Conservation (phyloP, 2,888 invertebrate species). For the Hydraecia micacea region DNA sequence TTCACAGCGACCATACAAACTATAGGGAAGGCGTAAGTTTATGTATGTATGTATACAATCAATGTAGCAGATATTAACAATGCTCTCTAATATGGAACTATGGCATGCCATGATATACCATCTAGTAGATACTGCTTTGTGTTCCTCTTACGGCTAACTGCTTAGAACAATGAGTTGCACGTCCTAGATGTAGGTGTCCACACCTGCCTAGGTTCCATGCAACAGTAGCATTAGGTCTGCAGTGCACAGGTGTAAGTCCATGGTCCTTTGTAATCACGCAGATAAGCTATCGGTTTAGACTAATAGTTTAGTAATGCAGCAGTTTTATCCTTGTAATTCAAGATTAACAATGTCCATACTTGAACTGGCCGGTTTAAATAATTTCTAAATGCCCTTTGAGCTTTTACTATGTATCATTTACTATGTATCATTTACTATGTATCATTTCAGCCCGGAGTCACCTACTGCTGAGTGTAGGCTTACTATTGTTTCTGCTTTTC, state of each 20-base stretch:
- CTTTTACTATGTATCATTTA: too few species aligned
- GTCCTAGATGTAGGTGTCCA: neutral
- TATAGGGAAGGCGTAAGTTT: neutral
- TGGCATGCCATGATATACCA: neutral
- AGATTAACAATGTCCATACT: neutral
- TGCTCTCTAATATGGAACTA: neutral
- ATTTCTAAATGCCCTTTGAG: neutral
- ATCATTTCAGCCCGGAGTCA: too few species aligned
- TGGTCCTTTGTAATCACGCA: conserved; percentile 30
- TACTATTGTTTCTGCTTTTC: too few species aligned
- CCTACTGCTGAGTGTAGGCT: too few species aligned
- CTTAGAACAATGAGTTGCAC: neutral
- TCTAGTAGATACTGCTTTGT: conserved; percentile 4
- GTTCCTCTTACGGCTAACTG: conserved; percentile 1
- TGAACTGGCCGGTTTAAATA: neutral
- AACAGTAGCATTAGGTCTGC: neutral
- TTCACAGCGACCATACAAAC: neutral
- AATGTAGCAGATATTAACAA: neutral
- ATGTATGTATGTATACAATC: neutral
- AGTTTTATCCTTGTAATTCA: conserved; percentile 5
- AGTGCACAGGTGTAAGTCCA: conserved; percentile 2
- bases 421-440: too few species aligned
- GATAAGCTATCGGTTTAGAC: conserved; percentile 37
- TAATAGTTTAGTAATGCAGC: conserved; percentile 11
- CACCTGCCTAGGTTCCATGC: neutral